Percentiles rank a stretch among this genome's conserved stretches.
These are phyloP conservation scores for Lipophrys pholis DNA, from an alignment of 2,113 vertebrate species.

Conservation along the genomic window DNA sequence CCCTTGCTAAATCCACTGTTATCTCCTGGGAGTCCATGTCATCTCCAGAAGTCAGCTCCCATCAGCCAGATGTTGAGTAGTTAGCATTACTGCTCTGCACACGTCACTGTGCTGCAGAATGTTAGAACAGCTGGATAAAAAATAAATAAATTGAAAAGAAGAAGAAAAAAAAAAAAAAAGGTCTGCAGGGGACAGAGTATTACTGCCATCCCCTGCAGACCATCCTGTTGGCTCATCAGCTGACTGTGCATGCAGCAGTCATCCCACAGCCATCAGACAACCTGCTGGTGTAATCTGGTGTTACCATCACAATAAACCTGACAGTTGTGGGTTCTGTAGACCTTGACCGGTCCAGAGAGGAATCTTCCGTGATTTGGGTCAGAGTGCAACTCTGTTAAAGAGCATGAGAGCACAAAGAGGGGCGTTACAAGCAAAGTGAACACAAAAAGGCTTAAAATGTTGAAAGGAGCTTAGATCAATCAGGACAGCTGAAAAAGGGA, in stretches of 20 bases:
- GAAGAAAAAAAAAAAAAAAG: constrained; percentile 14
- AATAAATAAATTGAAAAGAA: constrained; percentile 18
- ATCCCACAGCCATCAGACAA: constrained; percentile 27
- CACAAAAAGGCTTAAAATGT: constrained; percentile 82
- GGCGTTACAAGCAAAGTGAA: constrained; percentile 77
- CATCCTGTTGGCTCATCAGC: constrained; percentile 33
- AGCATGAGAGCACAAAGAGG: constrained; percentile 62
- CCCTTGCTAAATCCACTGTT: constrained; percentile 77
- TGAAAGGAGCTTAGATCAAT: constrained; percentile 83
- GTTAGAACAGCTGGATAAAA: constrained; percentile 73
- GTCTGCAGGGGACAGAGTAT: constrained; percentile 58
- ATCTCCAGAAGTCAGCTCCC: constrained; percentile 76
- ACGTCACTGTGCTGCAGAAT: constrained; percentile 65
- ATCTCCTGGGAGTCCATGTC: constrained; percentile 82
- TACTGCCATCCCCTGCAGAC: constrained; percentile 44
- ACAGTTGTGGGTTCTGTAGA: constrained; percentile 19
- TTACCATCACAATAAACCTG: constrained; percentile 31
- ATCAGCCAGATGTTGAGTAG: constrained; percentile 83
- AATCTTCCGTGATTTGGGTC: constrained; percentile 70
- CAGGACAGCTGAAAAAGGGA: constrained; percentile 81
- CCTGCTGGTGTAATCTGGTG: constrained; percentile 44
- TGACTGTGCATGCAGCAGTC: constrained; percentile 41
- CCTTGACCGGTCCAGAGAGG: constrained; percentile 19
- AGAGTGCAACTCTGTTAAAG: constrained; percentile 64
- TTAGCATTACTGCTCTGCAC: constrained; percentile 76